Base-by-base conservation (phyloP, 2,113 vertebrate species). In the Turdus rufiventris region DNA sequence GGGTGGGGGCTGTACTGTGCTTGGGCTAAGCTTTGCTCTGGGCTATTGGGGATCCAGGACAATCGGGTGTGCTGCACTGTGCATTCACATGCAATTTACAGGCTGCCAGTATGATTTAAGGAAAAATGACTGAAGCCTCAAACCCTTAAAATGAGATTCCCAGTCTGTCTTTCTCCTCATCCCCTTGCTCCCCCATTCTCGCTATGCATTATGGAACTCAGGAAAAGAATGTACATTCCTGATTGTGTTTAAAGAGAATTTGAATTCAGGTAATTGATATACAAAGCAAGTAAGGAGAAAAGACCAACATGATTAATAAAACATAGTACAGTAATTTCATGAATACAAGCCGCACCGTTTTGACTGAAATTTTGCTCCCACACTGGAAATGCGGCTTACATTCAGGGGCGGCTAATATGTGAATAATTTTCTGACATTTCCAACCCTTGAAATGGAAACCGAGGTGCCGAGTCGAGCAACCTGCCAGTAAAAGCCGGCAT, bases 281-380 rank as follows among this genome's bases (percentile, higher is more conserved):
- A 70, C 38, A 84, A 93, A 91, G n/a, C n/a, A 83, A 72, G 54
- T 73, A 62, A 84, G 56, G 48, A 90, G 56, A 51, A 73, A 67
- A 92, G 14, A 92, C 10, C 18, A 53, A 72, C 10, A 1, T 58
- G 20, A 45, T 81, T 62, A 83, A 71, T 65, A 65, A 83, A 78
- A 61, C 57, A 14, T 0, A 40, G 24, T 70, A n/a, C n/a, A n/a
- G n/a, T n/a, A n/a, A n/a, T n/a, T n/a, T n/a, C n/a, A n/a, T n/a
- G n/a, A n/a, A n/a, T n/a, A n/a, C n/a, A n/a, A n/a, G n/a, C n/a
- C n/a, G n/a, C n/a, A n/a, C n/a, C n/a, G n/a, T n/a, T n/a, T n/a
- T n/a, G n/a, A n/a, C n/a, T n/a, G n/a, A n/a, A n/a, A n/a, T n/a
- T n/a, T n/a, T n/a, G n/a, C n/a, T n/a, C n/a, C n/a, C n/a, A n/a